Base-by-base conservation (phyloP, 2,113 vertebrate genomes). In the Corythaeola cristata region DNA sequence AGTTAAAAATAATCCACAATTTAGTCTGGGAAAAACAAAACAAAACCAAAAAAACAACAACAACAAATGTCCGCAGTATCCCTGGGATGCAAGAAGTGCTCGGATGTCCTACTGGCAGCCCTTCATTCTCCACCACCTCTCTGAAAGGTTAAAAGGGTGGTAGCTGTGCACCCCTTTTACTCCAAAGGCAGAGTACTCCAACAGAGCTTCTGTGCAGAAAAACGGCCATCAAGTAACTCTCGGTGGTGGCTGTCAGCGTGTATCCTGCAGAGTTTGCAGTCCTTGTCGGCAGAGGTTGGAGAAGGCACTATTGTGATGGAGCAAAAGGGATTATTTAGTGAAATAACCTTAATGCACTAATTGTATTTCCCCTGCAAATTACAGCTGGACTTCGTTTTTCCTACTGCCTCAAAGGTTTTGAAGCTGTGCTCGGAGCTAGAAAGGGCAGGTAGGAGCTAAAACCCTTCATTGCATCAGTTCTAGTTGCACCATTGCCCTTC, bases 311-410 rank as follows among this genome's bases (percentile, higher is more conserved):
- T 19, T 78, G 49, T 12, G 23, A 41, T 16, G 53, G 69, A 85
- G 60, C 33, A 78, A 68, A 87, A 64, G 18, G 52, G 41, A 59
- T 81, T 19, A 62, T 73, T 59, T 84, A 47, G 15, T 64, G 49
- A 85, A 94, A 88, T 41, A 44, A 67, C 47, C 30, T 55, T 84
- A 71, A 68, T 75, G 56, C n/a, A 71, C 22, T 78, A 72, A 87
- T 72, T 91, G 68, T 63, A 71, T 90, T 90, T 87, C 26, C 20
- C 30, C 56, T 89, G 20, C 33, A 90, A 78, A 81, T 81, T 90
- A 59, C 30, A 75, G 39, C 60, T 78, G 30, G 32, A 47, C 21
- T 77, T 78, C 21, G 37, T 78, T 85, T 83, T 81, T 71, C 56
- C 35, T 91, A 47, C 64, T 84, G 39, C 64, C 21, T 83, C 55